Conservation (phyloP, 1,140 invertebrate species). For the Calosoma granatense region DNA sequence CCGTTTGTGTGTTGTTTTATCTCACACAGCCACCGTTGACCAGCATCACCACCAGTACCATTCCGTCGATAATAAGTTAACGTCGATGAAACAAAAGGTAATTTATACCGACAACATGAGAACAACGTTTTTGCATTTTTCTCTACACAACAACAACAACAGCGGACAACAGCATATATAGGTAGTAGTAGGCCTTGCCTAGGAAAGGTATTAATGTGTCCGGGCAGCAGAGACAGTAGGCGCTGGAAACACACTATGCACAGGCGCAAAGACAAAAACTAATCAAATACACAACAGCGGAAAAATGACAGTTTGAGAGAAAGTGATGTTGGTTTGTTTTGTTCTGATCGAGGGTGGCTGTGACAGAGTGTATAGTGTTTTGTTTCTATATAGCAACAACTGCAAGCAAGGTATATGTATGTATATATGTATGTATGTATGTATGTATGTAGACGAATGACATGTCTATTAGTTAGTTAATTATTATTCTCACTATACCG, state of each 20-base stretch:
- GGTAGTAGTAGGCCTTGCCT: background rate
- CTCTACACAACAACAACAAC: too few relatives aligned
- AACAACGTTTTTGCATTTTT: background rate
- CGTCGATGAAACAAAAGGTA: background rate
- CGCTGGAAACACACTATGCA: too few relatives aligned
- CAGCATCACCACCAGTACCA: background rate
- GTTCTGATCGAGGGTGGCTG: too few relatives aligned
- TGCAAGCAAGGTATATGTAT: too few relatives aligned
- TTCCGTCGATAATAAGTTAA: background rate
- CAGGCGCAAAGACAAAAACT: too few relatives aligned
- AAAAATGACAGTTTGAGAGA: too few relatives aligned
- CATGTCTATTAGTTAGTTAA: background rate
- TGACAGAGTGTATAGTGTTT: background rate
- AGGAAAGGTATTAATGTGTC: background rate
- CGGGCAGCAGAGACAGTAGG: background rate
- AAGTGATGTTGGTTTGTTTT: too few relatives aligned
- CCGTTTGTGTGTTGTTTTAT: too few relatives aligned
- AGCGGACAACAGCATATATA: too few relatives aligned
- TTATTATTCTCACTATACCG: background rate
- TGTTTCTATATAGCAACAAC: background rate
- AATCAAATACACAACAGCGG: too few relatives aligned
- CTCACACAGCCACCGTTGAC: too few relatives aligned
- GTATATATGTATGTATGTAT: slow-evolving; percentile 1
- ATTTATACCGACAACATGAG: background rate
- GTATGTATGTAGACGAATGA: background rate